phyloP scores from a whole-genome alignment of 2,113 vertebrate species.

The Tragelaphus strepsiceros region DNA sequence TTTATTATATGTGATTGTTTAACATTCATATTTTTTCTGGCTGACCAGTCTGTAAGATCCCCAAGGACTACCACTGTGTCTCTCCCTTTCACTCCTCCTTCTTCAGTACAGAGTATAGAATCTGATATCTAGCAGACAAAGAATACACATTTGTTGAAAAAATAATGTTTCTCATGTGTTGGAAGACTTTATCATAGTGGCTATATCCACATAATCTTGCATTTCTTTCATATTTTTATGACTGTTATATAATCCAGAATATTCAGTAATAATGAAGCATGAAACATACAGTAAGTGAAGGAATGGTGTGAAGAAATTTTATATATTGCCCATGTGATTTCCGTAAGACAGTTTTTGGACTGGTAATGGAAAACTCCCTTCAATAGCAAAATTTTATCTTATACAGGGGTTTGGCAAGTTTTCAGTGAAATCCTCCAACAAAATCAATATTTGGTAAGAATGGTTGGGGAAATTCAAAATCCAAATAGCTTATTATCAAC shows the following conservation, averaged over 20 bases:
- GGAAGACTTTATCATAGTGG: neutral
- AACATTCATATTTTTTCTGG: neutral
- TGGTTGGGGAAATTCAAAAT: conserved; percentile 87
- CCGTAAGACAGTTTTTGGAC: neutral
- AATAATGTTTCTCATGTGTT: neutral
- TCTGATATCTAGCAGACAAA: neutral
- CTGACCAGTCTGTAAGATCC: neutral
- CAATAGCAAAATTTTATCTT: conserved; percentile 69
- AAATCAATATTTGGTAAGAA: conserved; percentile 88
- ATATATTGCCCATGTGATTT: neutral
- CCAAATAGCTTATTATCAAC: conserved; percentile 89
- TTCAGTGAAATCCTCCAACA: conserved; percentile 88
- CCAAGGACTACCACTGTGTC: neutral
- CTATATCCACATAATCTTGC: neutral
- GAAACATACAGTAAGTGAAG: neutral
- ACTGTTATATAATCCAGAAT: neutral
- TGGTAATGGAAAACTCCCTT: neutral
- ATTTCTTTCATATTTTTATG: neutral
- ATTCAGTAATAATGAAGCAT: neutral
- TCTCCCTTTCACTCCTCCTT: neutral
- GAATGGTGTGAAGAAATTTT: neutral
- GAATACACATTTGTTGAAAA: neutral
- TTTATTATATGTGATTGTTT: neutral
- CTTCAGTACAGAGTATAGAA: neutral
- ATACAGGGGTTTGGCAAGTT: conserved; percentile 85